phyloP scores from a whole-genome alignment of 2,888 invertebrate species.

The Megamerina dolium region DNA sequence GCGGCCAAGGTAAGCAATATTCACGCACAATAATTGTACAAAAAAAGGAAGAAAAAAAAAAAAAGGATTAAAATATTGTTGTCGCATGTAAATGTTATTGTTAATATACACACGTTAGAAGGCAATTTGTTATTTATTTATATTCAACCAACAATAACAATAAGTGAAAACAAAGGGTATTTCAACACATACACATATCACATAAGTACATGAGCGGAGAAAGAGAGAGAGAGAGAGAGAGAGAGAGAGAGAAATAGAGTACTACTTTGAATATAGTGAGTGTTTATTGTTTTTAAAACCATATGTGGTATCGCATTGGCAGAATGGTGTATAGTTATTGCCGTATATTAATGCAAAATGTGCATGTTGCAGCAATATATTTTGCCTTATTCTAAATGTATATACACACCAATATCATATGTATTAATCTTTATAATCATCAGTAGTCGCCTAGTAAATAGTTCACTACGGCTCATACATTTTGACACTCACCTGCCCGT shows the following conservation, averaged over 20 bases:
- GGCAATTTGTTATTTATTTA: constrained; percentile 24
- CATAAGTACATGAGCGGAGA: neutral
- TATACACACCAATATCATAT: too few relatives aligned
- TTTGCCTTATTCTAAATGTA: neutral
- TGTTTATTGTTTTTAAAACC: constrained; percentile 16
- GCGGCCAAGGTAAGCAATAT: neutral
- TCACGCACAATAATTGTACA: too few relatives aligned
- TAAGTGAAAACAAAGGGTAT: neutral
- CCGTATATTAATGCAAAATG: constrained; percentile 23
- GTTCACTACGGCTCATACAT: too few relatives aligned
- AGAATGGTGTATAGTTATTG: constrained; percentile 3
- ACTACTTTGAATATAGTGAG: constrained; percentile 11
- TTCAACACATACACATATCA: neutral
- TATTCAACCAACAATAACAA: constrained; percentile 2
- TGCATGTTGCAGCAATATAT: constrained; percentile 24
- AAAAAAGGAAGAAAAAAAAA: constrained; percentile 9
- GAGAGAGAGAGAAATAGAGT: neutral
- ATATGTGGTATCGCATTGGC: constrained; percentile 8
- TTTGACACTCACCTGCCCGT: constrained; percentile 83
- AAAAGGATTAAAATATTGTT: constrained; percentile 25
- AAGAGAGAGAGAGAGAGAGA: constrained; percentile 1
- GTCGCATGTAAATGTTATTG: constrained; percentile 25
- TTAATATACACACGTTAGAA: constrained; percentile 31
- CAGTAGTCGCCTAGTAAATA: too few relatives aligned
- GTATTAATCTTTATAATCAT: too few relatives aligned